Percentiles rank a stretch among this genome's conserved stretches.
Evolutionary conservation across 2,797 vertebrate species (phyloP).

Genomic region (Falco cherrug): DNA sequence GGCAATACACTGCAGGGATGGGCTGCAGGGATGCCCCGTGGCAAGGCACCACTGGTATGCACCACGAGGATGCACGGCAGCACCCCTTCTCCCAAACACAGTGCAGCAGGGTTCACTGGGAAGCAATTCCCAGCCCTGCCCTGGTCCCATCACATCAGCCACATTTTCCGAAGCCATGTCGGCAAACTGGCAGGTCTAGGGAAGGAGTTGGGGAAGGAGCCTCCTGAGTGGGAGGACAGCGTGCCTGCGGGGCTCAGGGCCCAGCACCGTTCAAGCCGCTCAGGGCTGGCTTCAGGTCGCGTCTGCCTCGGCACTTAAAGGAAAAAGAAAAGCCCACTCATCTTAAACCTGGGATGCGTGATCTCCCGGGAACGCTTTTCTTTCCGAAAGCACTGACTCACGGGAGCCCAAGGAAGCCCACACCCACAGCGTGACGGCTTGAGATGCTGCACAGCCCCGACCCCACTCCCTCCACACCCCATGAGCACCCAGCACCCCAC

Average conservation of each 20-base stretch:
- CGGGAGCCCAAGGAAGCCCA: neutral
- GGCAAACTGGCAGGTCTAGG: neutral
- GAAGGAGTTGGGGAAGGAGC: neutral
- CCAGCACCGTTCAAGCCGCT: neutral
- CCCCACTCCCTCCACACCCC: neutral
- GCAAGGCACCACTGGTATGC: neutral
- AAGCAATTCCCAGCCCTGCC: neutral
- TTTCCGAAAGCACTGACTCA: neutral
- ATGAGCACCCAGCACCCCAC: neutral
- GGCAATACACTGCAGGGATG: neutral
- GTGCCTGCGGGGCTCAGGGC: accelerated
- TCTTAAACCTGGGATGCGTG: accelerated
- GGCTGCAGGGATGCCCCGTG: neutral
- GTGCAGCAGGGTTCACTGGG: neutral
- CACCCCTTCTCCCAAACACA: neutral
- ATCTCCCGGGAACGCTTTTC: accelerated
- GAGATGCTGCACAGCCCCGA: neutral
- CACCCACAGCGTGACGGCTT: accelerated
- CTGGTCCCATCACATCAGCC: neutral
- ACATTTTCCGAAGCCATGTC: accelerated
- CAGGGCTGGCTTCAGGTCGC: neutral
- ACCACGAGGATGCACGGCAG: accelerated
- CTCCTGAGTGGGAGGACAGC: neutral
- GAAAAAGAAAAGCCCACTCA: neutral
- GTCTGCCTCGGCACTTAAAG: neutral